Evolutionary conservation across 2,797 vertebrate species (phyloP), one percentile per base, ranked within the genome.

Genomic region (Microctenopoma stevenorrisi): DNA sequence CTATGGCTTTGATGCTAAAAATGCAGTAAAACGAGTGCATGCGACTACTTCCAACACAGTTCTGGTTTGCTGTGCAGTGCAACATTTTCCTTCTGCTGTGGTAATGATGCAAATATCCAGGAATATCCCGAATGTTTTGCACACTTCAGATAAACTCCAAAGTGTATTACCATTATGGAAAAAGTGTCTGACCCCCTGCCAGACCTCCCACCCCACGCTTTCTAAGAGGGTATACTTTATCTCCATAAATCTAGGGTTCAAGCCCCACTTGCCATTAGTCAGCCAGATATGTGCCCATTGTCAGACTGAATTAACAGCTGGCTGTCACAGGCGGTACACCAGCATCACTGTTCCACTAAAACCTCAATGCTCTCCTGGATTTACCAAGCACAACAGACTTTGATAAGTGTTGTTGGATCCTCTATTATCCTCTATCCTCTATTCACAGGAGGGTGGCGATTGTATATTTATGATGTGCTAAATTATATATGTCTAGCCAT

Each of bases 401-500:
- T 33, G 44, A 64, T 81, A 60, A 76, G 71, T 72, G 72, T 79
- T 64, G 74, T 55, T 65, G 72, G 55, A 81, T 72, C 67, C 72
- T 64, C 71, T 18, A 18, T 18, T 18, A 18, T 18, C 18, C 18
- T 18, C 18, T 18, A 18, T 18, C 18, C 18, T 70, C 64, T 84
- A 74, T 58, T 83, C 59, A 65, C 69, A 77, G 70, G 77, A 83
- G 57, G 68, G 68, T 50, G 71, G 35, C 22, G 54, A 91, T 89
- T 90, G 81, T 85, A 78, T 89, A 91, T 92, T 93, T 83, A 93
- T 92, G 80, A 89, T 79, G 63, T 76, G 56, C 67, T 93, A 79
- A 89, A 93, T 92, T 89, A 92, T 92, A 91, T 71, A 91, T 90
- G 73, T 66, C 30, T 6, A 72, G 71, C 83, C 91, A 92, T 91